These are phyloP conservation scores for Drosophila pseudotakahashii DNA, from an alignment of 2,888 invertebrate species.

Conservation along the genomic window DNA sequence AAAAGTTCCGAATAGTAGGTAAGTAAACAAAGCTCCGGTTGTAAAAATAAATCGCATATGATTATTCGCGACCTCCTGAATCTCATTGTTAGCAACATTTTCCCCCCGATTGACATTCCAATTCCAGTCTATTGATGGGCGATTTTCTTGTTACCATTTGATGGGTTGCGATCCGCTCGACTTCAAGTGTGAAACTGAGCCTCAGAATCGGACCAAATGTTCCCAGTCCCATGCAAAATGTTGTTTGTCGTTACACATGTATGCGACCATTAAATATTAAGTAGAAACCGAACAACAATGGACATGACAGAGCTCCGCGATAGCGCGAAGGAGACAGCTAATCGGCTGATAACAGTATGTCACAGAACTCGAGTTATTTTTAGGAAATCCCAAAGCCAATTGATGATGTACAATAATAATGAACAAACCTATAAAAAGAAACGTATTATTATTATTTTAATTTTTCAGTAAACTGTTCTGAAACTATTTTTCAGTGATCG, in stretches of 20 bases:
- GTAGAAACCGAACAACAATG: constrained; percentile 54
- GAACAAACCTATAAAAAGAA: too few species aligned
- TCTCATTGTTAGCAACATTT: constrained; percentile 40
- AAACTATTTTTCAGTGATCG: too few species aligned
- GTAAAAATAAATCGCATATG: constrained; percentile 2
- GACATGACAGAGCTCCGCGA: constrained; percentile 54
- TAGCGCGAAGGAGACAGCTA: constrained; percentile 44
- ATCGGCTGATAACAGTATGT: constrained; percentile 31
- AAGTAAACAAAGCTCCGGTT: constrained; percentile 2
- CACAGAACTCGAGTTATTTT: constrained; percentile 5
- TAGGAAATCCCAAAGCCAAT: not conserved
- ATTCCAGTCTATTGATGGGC: constrained; percentile 9
- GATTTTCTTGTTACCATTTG: constrained; percentile 37
- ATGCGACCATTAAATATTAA: constrained; percentile 48
- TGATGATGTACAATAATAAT: not conserved
- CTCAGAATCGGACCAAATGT: constrained; percentile 55
- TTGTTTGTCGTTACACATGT: constrained; percentile 47
- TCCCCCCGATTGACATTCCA: constrained; percentile 32
- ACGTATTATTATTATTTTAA: too few species aligned
- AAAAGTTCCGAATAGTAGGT: not conserved
- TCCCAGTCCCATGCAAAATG: constrained; percentile 64
- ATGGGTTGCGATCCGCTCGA: constrained; percentile 46
- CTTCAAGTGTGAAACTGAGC: constrained; percentile 64
- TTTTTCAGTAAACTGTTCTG: too few species aligned
- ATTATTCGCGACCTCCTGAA: constrained; percentile 27